Conservation (phyloP, 2,113 vertebrate genomes). For the Callionymus lyra region DNA sequence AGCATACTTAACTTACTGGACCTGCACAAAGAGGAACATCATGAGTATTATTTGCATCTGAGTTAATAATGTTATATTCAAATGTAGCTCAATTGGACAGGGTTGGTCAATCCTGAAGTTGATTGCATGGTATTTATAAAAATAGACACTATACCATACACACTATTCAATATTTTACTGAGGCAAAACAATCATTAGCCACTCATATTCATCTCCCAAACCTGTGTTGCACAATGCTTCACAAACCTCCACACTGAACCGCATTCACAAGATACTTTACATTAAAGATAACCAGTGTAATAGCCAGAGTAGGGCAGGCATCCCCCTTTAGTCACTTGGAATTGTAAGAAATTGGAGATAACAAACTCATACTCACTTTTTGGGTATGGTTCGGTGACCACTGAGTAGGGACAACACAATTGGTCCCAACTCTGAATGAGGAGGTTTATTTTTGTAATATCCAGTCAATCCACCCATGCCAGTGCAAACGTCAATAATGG, state of each 20-base stretch:
- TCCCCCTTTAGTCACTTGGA: too few relatives aligned
- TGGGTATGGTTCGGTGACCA: conserved; percentile 81
- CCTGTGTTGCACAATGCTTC: too few relatives aligned
- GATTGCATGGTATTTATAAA: background rate
- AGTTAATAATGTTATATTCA: too few relatives aligned
- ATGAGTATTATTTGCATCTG: too few relatives aligned
- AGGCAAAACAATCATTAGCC: too few relatives aligned
- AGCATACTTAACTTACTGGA: conserved; percentile 91
- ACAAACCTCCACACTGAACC: too few relatives aligned
- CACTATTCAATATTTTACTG: too few relatives aligned
- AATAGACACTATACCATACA: too few relatives aligned
- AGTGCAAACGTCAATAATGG: conserved; percentile 94
- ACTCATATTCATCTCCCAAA: too few relatives aligned
- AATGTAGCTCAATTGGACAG: background rate
- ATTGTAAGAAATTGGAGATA: background rate
- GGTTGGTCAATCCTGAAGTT: background rate
- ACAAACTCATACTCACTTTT: conserved; percentile 74
- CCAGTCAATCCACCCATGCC: conserved; percentile 73
- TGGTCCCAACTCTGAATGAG: conserved; percentile 81
- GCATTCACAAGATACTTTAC: too few relatives aligned
- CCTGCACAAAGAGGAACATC: conserved; percentile 57
- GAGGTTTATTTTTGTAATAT: conserved; percentile 70
- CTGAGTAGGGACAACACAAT: conserved; percentile 86
- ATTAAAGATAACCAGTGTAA: too few relatives aligned
- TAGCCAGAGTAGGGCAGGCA: too few relatives aligned